Evolutionary conservation across 1,140 invertebrate species (phyloP).

Genomic region (Euura lappo): DNA sequence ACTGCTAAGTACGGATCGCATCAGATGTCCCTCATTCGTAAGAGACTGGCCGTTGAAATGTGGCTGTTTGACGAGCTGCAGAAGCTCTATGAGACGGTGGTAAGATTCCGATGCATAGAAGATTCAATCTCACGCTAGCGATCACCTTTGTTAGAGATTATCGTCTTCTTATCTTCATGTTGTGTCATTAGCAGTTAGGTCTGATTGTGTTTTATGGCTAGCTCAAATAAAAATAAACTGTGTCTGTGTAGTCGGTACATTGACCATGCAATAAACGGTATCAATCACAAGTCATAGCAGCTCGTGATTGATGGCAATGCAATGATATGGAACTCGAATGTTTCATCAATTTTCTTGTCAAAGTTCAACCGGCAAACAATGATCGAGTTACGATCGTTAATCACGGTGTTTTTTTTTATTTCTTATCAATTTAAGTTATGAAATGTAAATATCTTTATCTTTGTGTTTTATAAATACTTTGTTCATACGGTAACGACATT

Average conservation of each 20-base stretch:
- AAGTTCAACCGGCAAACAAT: neutral
- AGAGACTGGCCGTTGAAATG: slow-evolving; percentile 94
- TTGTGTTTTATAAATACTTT: neutral
- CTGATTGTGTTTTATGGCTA: neutral
- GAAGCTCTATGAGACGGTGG: slow-evolving; percentile 83
- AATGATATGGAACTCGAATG: neutral
- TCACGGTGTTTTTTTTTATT: too few species aligned
- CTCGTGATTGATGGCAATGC: neutral
- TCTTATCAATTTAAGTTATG: too few species aligned
- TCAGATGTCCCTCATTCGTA: slow-evolving; percentile 96
- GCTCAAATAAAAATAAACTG: neutral
- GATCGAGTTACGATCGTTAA: too few species aligned
- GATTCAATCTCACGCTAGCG: too few species aligned
- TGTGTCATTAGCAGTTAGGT: neutral
- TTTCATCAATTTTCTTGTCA: neutral
- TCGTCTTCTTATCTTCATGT: too few species aligned
- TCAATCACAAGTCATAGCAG: neutral
- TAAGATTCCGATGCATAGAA: slow-evolving; percentile 54
- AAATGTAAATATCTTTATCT: too few species aligned
- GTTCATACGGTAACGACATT: neutral
- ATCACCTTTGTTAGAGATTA: too few species aligned
- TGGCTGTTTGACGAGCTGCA: slow-evolving; percentile 96
- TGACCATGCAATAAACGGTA: slow-evolving; percentile 2
- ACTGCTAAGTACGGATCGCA: slow-evolving; percentile 96
- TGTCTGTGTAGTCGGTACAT: neutral